Conservation (phyloP, 2,888 invertebrate genomes). For the Clepsis dumicolana region DNA sequence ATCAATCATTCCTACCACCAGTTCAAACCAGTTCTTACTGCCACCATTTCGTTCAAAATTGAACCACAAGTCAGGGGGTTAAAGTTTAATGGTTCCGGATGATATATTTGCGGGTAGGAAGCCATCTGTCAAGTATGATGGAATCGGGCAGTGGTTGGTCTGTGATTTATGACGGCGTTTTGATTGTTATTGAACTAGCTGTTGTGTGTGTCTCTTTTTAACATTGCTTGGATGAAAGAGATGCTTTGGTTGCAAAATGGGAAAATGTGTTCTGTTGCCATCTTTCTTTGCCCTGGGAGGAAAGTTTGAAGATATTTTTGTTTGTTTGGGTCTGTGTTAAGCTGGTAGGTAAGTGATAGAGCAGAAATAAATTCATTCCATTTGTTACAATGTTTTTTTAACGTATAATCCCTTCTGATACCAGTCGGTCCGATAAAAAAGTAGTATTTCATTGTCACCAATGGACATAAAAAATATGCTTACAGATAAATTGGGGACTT, state of each 20-base stretch:
- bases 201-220: neutral
- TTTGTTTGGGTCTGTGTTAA: too few relatives aligned
- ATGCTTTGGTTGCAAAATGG: neutral
- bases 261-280: neutral
- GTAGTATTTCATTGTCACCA: too few relatives aligned
- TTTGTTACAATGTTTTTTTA: too few relatives aligned
- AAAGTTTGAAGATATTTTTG: neutral
- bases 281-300: neutral
- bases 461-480: too few relatives aligned
- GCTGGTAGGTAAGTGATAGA: too few relatives aligned
- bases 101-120: slow-evolving; percentile 36
- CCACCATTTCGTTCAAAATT: neutral
- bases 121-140: slow-evolving; percentile 54
- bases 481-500: too few relatives aligned
- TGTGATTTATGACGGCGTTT: slow-evolving; percentile 35
- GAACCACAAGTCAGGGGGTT: neutral
- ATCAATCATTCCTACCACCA: slow-evolving; percentile 50
- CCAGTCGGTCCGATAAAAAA: too few relatives aligned
- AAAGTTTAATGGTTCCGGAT: slow-evolving; percentile 7
- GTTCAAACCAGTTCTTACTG: slow-evolving; percentile 12
- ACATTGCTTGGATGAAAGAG: neutral
- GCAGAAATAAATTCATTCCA: too few relatives aligned
- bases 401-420: too few relatives aligned
- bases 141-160: slow-evolving; percentile 52
- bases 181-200: slow-evolving; percentile 18